Evolutionary conservation across 2,888 invertebrate species (phyloP).

Genomic region (Ganaspis brasiliensis): DNA sequence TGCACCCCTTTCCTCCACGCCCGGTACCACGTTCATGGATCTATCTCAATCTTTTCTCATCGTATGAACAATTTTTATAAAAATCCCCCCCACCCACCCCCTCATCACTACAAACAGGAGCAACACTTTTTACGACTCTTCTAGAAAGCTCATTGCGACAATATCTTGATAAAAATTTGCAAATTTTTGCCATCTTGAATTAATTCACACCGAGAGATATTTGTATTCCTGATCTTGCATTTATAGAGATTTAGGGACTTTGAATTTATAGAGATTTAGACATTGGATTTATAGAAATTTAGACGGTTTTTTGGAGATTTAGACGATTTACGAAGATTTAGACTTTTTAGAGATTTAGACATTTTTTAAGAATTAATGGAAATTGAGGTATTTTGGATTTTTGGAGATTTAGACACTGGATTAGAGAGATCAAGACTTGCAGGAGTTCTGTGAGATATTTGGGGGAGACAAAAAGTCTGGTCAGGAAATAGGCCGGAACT

Average conservation of each 20-base stretch:
- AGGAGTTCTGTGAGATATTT: no score
- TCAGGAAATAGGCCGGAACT: no score
- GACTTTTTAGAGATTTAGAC: neutral
- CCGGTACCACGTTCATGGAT: slow-evolving; percentile 32
- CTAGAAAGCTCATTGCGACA: no score
- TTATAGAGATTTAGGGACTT: neutral
- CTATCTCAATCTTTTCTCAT: neutral
- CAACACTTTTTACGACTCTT: slow-evolving; percentile 6
- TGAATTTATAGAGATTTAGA: slow-evolving; percentile 9
- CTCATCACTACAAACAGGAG: no score
- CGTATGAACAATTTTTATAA: neutral
- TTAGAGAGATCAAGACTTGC: neutral
- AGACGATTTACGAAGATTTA: slow-evolving; percentile 2
- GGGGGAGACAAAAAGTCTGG: no score
- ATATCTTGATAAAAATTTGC: no score
- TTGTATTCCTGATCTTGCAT: no score
- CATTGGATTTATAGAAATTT: no score
- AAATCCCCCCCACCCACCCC: no score
- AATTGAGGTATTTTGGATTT: no score
- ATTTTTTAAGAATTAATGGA: neutral
- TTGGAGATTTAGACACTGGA: neutral
- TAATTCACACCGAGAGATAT: no score
- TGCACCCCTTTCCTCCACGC: neutral
- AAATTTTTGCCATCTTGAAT: no score
- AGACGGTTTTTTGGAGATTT: neutral